Percentiles rank a stretch among this genome's conserved stretches.
Conservation (phyloP, 2,113 vertebrate genomes). For the Dasyornis broadbenti region DNA sequence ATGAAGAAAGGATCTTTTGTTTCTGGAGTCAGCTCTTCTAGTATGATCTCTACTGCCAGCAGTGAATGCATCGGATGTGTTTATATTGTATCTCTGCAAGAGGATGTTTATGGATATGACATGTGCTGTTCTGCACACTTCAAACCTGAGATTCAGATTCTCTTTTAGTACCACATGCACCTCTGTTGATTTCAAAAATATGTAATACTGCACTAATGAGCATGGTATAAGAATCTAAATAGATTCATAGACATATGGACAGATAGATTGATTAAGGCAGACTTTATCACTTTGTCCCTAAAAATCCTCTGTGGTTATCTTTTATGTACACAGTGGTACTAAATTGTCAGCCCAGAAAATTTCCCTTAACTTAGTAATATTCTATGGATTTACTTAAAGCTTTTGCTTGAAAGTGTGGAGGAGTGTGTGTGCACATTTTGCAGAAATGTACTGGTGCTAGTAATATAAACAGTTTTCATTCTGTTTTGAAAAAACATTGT, state of each 20-base stretch:
- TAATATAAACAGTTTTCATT: background rate
- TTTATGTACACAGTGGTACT: background rate
- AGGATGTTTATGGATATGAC: background rate
- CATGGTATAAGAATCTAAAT: background rate
- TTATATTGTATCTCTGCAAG: background rate
- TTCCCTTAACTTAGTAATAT: background rate
- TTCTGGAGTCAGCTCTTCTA: background rate
- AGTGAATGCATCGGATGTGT: background rate
- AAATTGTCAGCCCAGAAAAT: background rate
- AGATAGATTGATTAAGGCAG: background rate
- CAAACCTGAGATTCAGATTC: background rate
- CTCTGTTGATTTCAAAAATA: background rate
- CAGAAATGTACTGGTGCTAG: background rate
- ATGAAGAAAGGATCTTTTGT: background rate
- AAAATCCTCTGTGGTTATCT: background rate
- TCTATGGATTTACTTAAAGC: background rate
- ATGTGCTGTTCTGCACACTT: background rate
- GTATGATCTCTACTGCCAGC: background rate
- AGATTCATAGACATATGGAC: background rate
- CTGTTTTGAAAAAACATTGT: constrained; percentile 10
- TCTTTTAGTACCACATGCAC: background rate
- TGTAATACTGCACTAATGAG: background rate
- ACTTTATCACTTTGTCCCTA: background rate
- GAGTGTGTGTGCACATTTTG: background rate
- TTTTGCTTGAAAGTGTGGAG: background rate